Evolutionary conservation across 1,140 invertebrate genomes (phyloP), one percentile per base, ranked within the genome.

Genomic region (Formica selysi): DNA sequence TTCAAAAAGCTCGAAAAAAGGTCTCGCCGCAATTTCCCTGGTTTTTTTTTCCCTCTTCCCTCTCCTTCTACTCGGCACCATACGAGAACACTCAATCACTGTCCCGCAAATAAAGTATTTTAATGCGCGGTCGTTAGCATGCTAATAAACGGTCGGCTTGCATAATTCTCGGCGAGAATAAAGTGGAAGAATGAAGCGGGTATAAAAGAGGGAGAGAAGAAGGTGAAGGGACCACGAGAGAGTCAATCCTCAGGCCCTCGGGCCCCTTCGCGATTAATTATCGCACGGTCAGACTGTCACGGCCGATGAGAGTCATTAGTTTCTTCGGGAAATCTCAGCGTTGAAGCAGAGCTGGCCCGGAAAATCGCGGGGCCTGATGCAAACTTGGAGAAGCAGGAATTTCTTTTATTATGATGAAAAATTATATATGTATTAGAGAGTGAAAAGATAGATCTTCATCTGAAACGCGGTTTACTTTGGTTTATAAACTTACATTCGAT

Each of bases 191-290:
- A 85, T 84, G n/a, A 19, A n/a, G 68, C 73, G 51, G 44, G 51
- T 51, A 51, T 65, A 76, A 38, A 74, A 32, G 76, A 59, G 83
- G 68, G 71, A 36, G 48, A 70, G 70, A 86, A 78, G 88, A 73
- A 87, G 85, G 22, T 51, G 57, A 76, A 80, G 70, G n/a, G 71
- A 71, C 79, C 41, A 22, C 74, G 61, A 76, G 76, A 84, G 71
- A 85, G 90, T 85, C 85, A 80, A 91, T 88, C 88, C 48, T 86
- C 76, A 41, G 51, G 54, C 86, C 86, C 89, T 88, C 36, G 65
- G 61, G 85, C 76, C 89, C 81, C 71, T 76, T 59, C 51, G 71
- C 86, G 90, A 93, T 93, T 93, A 93, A 93, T 93, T 93, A 90
- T 85, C 84, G 61, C 44, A 44, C 79, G 85, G 70, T 70, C 68